Evolutionary conservation across 2,113 vertebrate species (phyloP).

Genomic region (Thalassarche chlororhynchos): DNA sequence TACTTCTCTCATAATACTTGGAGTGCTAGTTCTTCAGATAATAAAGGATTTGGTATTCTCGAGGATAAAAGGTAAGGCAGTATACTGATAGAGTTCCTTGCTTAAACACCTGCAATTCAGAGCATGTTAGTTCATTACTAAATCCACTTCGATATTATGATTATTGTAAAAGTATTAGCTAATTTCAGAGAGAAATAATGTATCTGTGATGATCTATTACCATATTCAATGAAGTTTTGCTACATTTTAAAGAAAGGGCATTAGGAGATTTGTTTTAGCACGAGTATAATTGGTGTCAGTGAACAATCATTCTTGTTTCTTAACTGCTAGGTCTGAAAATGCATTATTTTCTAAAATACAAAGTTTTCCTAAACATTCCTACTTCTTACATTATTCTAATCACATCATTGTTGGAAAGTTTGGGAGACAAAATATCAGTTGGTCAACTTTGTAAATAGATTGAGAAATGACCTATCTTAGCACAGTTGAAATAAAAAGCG

Average conservation of each 20-base stretch:
- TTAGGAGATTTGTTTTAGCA: neutral
- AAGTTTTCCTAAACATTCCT: neutral
- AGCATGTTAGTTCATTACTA: neutral
- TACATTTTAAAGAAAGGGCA: neutral
- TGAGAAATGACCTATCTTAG: neutral
- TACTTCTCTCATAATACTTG: conserved; percentile 77
- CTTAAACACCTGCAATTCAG: neutral
- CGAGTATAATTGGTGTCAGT: neutral
- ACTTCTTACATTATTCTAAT: neutral
- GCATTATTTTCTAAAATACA: neutral
- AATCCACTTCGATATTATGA: neutral
- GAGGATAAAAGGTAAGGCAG: conserved; percentile 80
- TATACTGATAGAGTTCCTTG: neutral
- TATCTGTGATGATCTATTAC: neutral
- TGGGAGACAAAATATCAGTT: neutral
- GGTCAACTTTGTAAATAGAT: neutral
- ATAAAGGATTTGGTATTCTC: conserved; percentile 79
- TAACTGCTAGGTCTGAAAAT: neutral
- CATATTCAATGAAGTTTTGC: neutral
- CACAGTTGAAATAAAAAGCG: neutral
- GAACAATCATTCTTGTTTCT: neutral
- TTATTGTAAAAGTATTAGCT: neutral
- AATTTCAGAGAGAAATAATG: neutral
- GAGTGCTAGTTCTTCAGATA: conserved; percentile 79
- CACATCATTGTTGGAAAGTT: neutral